Conservation (phyloP, 2,888 invertebrate genomes). For the Tiphia femorata region DNA sequence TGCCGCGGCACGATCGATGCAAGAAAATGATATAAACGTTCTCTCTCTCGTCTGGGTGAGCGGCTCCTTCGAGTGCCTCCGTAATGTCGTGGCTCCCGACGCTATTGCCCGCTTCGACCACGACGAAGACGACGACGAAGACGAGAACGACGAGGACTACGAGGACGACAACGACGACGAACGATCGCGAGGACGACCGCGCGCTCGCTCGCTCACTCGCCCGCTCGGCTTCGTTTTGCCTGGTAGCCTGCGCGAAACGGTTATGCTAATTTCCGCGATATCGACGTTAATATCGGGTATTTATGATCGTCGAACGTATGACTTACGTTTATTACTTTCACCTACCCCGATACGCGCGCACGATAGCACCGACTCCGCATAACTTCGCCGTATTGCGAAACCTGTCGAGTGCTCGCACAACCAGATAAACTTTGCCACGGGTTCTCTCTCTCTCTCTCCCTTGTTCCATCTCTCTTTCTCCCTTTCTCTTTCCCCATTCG, state of each 20-base stretch:
- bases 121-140: too few species aligned
- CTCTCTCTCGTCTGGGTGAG: too few species aligned
- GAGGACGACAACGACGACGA: too few species aligned
- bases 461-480: conserved; percentile 5
- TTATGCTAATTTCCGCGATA: conserved; percentile 66
- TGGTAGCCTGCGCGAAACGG: conserved; percentile 41
- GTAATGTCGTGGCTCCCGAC: conserved; percentile 5
- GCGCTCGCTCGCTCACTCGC: conserved; percentile 2
- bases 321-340: conserved; percentile 67
- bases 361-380: conserved; percentile 50
- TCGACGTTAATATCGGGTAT: conserved; percentile 68
- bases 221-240: conserved; percentile 19
- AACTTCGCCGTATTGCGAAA: conserved; percentile 30
- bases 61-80: conserved; percentile 16
- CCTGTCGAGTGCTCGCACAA: conserved; percentile 13
- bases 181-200: not conserved
- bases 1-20: conserved; percentile 31
- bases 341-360: conserved; percentile 56
- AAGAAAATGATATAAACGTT: conserved; percentile 49
- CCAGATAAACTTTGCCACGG: conserved; percentile 25
- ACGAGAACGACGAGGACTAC: too few species aligned
- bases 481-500: not conserved
- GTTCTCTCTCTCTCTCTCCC: not conserved
- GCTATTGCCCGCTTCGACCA: conserved; percentile 2
- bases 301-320: conserved; percentile 65